Base-by-base conservation (phyloP, 2,888 invertebrate species). In the Troides helena region DNA sequence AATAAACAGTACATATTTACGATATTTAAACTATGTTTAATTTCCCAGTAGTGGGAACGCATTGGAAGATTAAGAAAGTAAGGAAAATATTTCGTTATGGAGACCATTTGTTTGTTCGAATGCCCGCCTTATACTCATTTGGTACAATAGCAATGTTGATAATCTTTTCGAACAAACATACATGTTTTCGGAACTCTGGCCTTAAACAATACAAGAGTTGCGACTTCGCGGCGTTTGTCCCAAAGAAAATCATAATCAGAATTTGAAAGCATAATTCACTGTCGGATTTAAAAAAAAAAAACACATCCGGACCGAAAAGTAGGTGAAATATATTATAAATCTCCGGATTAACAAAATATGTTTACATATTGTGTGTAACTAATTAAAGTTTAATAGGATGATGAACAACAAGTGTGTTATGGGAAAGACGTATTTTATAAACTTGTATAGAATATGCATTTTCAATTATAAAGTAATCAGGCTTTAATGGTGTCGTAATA, bases 171-270 rank as follows among this genome's bases (percentile, higher is more conserved):
- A 78, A 86, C 81, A 70, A 89, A 90, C 88, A 88, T 80, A 78
- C 72, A 72, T 85, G 87, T 89, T 89, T 88, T 86, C 87, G 86
- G 88, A 89, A 88, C 62, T 58, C 61, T 43, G 75, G 74, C 71
- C 77, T 79, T 76, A 80, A 81, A 80, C 76, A 82, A 82, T 84
- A 80, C 73, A 66, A 71, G 62, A 62, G 57, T 62, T 62, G 62
- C 30, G 58, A 76, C 73, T 77, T 75, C 77, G 75, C 74, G 74
- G 72, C 74, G 75, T 76, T 50, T 50, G 50, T 50, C 50, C 18
- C 14, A 50, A 50, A 14, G 50, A 50, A 50, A 50, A 17, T 50
- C 14, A 5, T 50, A 50, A 17, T 50, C 17, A 50, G 50, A 17
- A 50, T 50, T 17, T 50, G 17, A 18, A 17, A 50, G 17, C 50